Evolutionary conservation across 92 coral and sea anemone genomes (phyloP).

Genomic region (Porites rus): DNA sequence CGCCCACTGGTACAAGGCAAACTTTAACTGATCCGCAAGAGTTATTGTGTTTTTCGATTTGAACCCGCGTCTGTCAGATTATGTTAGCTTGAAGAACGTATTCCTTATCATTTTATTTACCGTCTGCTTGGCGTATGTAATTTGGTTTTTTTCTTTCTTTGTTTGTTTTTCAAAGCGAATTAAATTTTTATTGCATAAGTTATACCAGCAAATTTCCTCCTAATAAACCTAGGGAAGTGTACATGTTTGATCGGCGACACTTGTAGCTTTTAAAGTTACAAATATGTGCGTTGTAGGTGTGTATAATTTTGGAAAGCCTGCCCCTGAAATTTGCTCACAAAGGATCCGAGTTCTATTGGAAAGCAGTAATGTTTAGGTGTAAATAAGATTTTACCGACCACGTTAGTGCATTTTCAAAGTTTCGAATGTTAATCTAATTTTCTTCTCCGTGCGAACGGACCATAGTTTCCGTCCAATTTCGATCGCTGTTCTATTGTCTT

Average conservation of each 20-base stretch:
- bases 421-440: neutral
- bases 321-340: too few relatives aligned
- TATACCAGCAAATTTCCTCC: too few relatives aligned
- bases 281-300: too few relatives aligned
- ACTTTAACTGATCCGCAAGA: neutral
- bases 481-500: neutral
- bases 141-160: neutral
- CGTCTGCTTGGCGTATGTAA: too few relatives aligned
- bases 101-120: neutral
- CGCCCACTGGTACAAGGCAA: neutral
- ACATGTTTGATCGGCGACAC: too few relatives aligned
- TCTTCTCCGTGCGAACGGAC: neutral
- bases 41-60: neutral
- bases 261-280: too few relatives aligned
- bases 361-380: too few relatives aligned
- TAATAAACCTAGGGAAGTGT: too few relatives aligned
- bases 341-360: too few relatives aligned
- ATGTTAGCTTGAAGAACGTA: too few relatives aligned
- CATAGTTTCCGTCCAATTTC: neutral
- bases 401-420: too few relatives aligned
- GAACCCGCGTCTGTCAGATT: neutral
- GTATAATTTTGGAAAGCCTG: too few relatives aligned
- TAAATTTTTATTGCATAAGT: neutral
- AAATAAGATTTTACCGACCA: neutral
- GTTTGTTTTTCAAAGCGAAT: neutral